A percentile compares a stretch with the other conserved stretches of the same genome.
Evolutionary conservation across 2,797 vertebrate species (phyloP).

Genomic region (Lepilemur septentrionalis): DNA sequence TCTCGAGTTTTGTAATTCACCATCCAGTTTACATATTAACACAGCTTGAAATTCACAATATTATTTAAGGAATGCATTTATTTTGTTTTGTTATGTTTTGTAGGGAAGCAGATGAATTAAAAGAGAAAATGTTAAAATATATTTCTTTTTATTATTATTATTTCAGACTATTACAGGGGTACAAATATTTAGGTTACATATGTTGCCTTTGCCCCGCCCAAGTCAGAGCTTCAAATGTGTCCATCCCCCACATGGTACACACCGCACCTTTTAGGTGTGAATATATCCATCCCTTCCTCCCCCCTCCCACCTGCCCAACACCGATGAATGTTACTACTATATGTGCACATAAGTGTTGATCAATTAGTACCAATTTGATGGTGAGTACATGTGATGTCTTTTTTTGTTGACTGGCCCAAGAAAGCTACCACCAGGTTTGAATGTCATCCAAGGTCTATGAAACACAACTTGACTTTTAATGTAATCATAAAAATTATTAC

Average conservation of each 20-base stretch:
- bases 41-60: not conserved
- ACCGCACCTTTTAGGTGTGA: too few relatives aligned
- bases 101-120: not conserved
- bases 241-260: too few relatives aligned
- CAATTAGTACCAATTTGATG: too few relatives aligned
- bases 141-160: not conserved
- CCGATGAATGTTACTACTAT: too few relatives aligned
- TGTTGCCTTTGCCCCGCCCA: too few relatives aligned
- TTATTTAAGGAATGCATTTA: not conserved
- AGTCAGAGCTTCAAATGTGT: too few relatives aligned
- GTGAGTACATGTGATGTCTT: too few relatives aligned
- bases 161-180: too few relatives aligned
- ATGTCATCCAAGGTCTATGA: not conserved
- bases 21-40: not conserved
- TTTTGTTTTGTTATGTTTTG: not conserved
- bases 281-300: too few relatives aligned
- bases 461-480: not conserved
- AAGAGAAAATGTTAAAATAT: not conserved
- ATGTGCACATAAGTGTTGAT: too few relatives aligned
- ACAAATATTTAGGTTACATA: too few relatives aligned
- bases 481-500: not conserved
- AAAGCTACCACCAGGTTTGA: not conserved
- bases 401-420: not conserved
- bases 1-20: not conserved
- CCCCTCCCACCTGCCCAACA: too few relatives aligned